Percentiles rank a stretch among this genome's conserved stretches.
phyloP scores from a whole-genome alignment of 2,797 vertebrate species.

The Molossus alvarezi region DNA sequence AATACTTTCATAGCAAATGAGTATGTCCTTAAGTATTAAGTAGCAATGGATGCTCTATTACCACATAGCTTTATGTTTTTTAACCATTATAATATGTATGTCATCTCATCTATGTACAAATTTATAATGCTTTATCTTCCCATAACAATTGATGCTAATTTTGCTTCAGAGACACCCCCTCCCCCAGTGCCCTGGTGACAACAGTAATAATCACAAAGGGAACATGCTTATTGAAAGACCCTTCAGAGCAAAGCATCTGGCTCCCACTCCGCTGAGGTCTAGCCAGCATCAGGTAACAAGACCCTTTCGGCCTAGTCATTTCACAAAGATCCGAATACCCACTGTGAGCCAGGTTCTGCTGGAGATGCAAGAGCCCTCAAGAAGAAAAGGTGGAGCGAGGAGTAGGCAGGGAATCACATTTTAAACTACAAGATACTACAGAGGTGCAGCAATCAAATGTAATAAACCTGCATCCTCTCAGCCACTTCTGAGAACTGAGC shows the following conservation, averaged over 20 bases:
- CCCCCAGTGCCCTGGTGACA: not conserved
- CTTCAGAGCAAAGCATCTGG: not conserved
- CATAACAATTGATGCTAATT: not conserved
- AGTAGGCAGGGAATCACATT: not conserved
- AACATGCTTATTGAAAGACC: not conserved
- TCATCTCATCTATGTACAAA: slow-evolving; percentile 11
- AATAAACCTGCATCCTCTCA: slow-evolving; percentile 1
- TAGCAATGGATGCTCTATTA: not conserved
- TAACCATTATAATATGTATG: not conserved
- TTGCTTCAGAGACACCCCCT: not conserved
- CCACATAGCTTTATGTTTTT: not conserved
- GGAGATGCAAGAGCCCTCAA: not conserved
- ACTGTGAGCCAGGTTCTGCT: not conserved
- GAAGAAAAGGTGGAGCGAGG: slow-evolving; percentile 11
- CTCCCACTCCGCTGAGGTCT: not conserved
- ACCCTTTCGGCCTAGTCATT: not conserved
- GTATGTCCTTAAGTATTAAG: not conserved
- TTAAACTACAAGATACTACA: not conserved
- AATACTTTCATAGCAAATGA: not conserved
- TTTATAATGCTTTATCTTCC: not conserved
- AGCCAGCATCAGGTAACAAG: not conserved
- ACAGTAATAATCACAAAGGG: not conserved
- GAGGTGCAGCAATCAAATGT: not conserved
- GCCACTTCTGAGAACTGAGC: not conserved
- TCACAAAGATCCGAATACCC: not conserved